Evolutionary conservation across 2,113 vertebrate genomes (phyloP), one percentile per base, ranked within the genome.

Genomic region (Gambusia affinis): DNA sequence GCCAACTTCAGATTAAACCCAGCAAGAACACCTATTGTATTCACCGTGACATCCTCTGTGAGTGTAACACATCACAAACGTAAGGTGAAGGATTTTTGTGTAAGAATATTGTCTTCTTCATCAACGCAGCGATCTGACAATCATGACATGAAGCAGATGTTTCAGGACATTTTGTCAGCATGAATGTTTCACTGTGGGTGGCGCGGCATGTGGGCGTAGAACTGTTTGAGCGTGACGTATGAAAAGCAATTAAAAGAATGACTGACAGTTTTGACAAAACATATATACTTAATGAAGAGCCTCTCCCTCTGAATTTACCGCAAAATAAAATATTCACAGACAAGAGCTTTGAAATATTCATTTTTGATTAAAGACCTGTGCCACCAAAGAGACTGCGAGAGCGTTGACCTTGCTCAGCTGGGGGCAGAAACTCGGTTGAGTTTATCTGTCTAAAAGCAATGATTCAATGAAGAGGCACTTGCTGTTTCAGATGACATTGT

Each of bases 371-470:
- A 39, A 70, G 44, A 31, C 0, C 12, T 42, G 1, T 15, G 14
- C 19, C 42, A 62, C 24, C 22, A 75, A 57, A 42, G 24, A 42
- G 22, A 71, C 67, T 33, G 22, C 66, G 42, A 72, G 42, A 71
- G 63, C 8, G 27, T 64, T 82, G 86, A 84, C 81, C 76, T 81
- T 85, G 75, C 62, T 57, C 4, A 0, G 30, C 70, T 65, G 29
- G 27, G 62, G 63, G 63, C 39, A 76, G 78, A 83, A 72, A 42
- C 81, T 71, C 69, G 29, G 69, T 3, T 51, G 70, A 80, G 80
- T 87, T 79, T 79, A 83, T 85, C 30, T 77, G 62, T 84, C 69
- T 81, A 82, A 81, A 87, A 76, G 78, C 80, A 85, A 66, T 74
- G 63, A 76, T 80, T 83, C 76, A 66, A 28, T 69, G 31, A 73